Evolutionary conservation across 1,140 invertebrate species (phyloP).

Genomic region (Caerostris extrusa): DNA sequence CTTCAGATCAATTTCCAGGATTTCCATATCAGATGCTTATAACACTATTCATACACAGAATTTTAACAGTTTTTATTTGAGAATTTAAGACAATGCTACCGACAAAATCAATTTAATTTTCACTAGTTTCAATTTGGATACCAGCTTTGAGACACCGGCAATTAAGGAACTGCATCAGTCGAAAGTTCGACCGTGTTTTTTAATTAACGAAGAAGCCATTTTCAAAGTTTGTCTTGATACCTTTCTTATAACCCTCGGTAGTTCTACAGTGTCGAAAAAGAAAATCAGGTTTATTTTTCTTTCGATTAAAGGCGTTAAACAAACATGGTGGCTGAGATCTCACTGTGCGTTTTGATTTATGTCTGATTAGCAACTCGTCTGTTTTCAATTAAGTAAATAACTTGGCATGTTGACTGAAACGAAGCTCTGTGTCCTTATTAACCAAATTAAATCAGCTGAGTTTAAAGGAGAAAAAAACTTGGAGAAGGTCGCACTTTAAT

Average conservation of each 20-base stretch:
- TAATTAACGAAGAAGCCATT: constrained; percentile 71
- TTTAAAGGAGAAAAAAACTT: constrained; percentile 67
- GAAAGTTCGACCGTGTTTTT: constrained; percentile 65
- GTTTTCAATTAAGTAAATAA: constrained; percentile 76
- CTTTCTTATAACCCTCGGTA: constrained; percentile 5
- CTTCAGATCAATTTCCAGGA: not conserved
- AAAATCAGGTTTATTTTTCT: constrained; percentile 74
- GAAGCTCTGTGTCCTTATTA: constrained; percentile 56
- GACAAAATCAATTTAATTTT: constrained; percentile 11
- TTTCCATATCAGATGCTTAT: not conserved
- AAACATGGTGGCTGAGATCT: constrained; percentile 41
- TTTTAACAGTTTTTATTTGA: not conserved
- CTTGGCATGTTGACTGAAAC: constrained; percentile 75
- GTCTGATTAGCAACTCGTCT: constrained; percentile 73
- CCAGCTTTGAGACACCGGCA: not conserved
- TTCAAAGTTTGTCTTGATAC: not conserved
- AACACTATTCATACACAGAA: not conserved
- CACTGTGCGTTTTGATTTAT: constrained; percentile 70
- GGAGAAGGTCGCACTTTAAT: constrained; percentile 60
- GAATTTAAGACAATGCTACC: not conserved
- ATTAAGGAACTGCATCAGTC: constrained; percentile 11
- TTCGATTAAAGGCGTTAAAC: constrained; percentile 64
- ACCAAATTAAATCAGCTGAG: constrained; percentile 72
- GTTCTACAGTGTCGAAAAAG: constrained; percentile 46
- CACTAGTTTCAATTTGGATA: not conserved